These are phyloP conservation scores for Rhyacophila evoluta DNA, from an alignment of 2,888 invertebrate species.

Conservation along the genomic window DNA sequence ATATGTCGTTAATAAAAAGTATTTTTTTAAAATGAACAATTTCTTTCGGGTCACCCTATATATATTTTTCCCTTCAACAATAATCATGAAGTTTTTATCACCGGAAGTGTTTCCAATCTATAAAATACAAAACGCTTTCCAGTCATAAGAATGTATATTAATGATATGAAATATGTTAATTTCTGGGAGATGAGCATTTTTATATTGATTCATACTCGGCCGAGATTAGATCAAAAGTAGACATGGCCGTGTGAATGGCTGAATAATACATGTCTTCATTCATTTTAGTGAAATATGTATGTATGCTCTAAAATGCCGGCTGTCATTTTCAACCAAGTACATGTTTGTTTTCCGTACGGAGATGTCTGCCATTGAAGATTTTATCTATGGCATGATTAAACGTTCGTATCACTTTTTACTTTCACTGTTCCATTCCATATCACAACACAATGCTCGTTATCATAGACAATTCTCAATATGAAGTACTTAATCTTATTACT, in stretches of 20 bases:
- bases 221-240: neutral
- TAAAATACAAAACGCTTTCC: too few species aligned
- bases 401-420: neutral
- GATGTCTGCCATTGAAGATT: neutral
- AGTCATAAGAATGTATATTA: too few species aligned
- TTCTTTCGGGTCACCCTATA: too few species aligned
- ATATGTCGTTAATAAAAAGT: too few species aligned
- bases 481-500: too few species aligned
- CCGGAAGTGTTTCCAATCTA: too few species aligned
- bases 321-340: neutral
- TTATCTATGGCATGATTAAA: neutral
- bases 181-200: neutral
- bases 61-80: too few species aligned
- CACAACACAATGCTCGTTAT: too few species aligned
- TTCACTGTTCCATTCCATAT: neutral
- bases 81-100: too few species aligned
- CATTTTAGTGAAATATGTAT: neutral
- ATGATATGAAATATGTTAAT: too few species aligned
- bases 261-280: neutral
- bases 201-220: neutral
- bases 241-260: neutral
- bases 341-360: conserved; percentile 8
- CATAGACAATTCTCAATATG: too few species aligned
- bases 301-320: neutral
- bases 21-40: too few species aligned